Base-by-base conservation (phyloP, 2,888 invertebrate species). In the Lissocephala sabroskyi region DNA sequence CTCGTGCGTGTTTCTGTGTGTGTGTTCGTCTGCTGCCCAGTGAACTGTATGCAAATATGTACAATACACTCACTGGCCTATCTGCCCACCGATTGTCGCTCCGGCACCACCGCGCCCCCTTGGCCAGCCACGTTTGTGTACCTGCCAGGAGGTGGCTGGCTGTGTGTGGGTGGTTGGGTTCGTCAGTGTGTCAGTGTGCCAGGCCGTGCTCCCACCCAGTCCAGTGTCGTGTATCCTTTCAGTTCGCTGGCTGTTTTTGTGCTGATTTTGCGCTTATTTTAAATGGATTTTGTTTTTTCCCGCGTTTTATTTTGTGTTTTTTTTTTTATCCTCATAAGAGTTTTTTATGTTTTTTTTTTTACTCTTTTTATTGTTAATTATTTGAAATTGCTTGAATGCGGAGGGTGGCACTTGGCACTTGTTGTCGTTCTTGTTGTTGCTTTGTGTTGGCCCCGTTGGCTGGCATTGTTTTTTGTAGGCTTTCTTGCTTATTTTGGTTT, bases 41-140 rank as follows among this genome's bases (percentile, higher is more conserved):
- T 70, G 65, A 71, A 70, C 74, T 71, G 67, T 65, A 59, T 62
- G 70, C 62, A 70, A 73, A 73, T 73, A 67, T 67, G 70, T 59
- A 59, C 63, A 23, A 23, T 5, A 63, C 40, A 53, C n/a, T n/a
- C 52, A 52, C 44, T 52, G 35, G 62, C 50, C 62, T 52, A 62
- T 60, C 57, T 45, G 62, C 23, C 23, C 23, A 23, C 23, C 23
- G 3, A 3, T 23, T 7, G 4, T 23, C 23, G 3, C 23, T 23
- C 23, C 7, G n/a, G n/a, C n/a, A n/a, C 23, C 14, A 9, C 14
- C 23, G 32, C 13, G 13, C 33, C 4, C n/a, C 33, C 18, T 36
- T 18, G 29, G 32, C 48, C 45, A 33, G 36, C 14, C 41, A 41
- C 35, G 56, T 49, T 47, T 35, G 41, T 54, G 49, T 45, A 33